phyloP scores from a whole-genome alignment of 2,797 vertebrate genomes.

The Ceyx erithaca region DNA sequence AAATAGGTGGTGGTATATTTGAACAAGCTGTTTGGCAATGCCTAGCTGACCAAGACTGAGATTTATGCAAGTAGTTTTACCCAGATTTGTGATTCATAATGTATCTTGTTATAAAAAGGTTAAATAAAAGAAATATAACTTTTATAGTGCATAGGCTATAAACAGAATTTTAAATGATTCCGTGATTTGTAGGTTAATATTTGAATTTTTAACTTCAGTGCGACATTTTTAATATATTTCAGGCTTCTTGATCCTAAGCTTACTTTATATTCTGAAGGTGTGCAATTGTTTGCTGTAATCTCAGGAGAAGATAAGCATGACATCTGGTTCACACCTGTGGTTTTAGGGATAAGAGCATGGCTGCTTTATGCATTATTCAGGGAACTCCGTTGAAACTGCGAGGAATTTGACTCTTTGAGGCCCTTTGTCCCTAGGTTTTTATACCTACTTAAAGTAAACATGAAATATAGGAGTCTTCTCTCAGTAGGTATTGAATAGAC shows the following conservation, averaged over 20 bases:
- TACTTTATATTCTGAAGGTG: conserved; percentile 76
- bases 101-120: background rate
- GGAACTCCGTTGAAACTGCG: conserved; percentile 11
- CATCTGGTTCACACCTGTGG: conserved; percentile 80
- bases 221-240: conserved; percentile 73
- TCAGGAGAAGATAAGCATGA: conserved; percentile 77
- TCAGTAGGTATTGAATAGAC: conserved; percentile 24
- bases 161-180: conserved; percentile 70
- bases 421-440: conserved; percentile 46
- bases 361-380: conserved; percentile 72
- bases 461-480: conserved; percentile 35
- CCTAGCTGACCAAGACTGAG: background rate
- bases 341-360: conserved; percentile 69
- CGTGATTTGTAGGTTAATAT: conserved; percentile 77
- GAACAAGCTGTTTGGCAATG: background rate
- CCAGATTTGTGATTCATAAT: conserved; percentile 7
- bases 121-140: conserved; percentile 9
- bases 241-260: conserved; percentile 66
- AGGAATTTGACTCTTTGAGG: conserved; percentile 62
- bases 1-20: background rate
- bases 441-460: conserved; percentile 64
- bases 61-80: conserved; percentile 15
- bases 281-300: conserved; percentile 75
- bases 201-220: conserved; percentile 74
- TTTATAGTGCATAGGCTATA: background rate